Base-by-base conservation (phyloP, 2,888 invertebrate genomes). In the Entomobrya proxima region DNA sequence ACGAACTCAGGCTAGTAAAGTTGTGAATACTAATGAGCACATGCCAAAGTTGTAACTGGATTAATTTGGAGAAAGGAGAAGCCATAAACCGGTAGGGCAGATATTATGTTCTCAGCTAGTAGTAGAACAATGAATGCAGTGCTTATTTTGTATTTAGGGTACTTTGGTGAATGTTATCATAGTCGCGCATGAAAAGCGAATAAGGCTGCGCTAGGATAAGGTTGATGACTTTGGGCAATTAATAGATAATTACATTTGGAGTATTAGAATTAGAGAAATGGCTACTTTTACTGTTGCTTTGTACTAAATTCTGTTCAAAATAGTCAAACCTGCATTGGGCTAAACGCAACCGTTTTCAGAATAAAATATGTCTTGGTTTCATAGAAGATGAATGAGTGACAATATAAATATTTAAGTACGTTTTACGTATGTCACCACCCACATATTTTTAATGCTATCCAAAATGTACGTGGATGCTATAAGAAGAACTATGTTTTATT, bases 61-160 rank as follows among this genome's bases (percentile, higher is more conserved):
- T 76, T 76, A 76, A 76, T 76, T 76, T 37, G 27, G 76, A 37
- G 18, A n/a, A n/a, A 44, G 2, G 44, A n/a, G 52, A 76, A 76
- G 52, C 76, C 76, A 76, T 76, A 76, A 76, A 55, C 40, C 44
- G 24, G 47, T 47, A 15, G 24, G 44, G n/a, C n/a, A 15, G 32
- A 5, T 67, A n/a, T n/a, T 37, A 67, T 27, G 18, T 40, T 44
- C 64, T 7, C 37, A 37, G 35, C 37, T 37, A 21, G 64, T 18
- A 32, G 9, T 24, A 32, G 15, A n/a, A n/a, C n/a, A n/a, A n/a
- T n/a, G n/a, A n/a, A n/a, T n/a, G n/a, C n/a, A n/a, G n/a, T n/a
- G n/a, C n/a, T n/a, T n/a, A n/a, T n/a, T n/a, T n/a, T n/a, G n/a
- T n/a, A 61, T 18, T 5, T 52, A 21, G 15, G 52, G 21, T 52